Conservation (phyloP, 2,113 vertebrate species). For the Tautogolabrus adspersus region DNA sequence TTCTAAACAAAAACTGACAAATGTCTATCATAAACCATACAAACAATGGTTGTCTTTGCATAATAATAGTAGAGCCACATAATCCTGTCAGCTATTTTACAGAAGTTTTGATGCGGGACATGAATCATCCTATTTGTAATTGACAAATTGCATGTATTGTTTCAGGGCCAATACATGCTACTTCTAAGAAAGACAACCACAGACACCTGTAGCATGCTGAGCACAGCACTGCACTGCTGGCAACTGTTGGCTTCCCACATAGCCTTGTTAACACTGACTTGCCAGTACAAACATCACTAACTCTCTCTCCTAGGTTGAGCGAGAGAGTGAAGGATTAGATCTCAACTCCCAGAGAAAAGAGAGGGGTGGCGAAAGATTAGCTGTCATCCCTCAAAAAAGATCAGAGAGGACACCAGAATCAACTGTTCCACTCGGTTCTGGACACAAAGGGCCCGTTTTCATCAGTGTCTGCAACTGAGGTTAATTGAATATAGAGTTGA, state of each 20-base stretch:
- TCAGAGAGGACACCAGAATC: slow-evolving; percentile 42
- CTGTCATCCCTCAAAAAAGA: slow-evolving; percentile 54
- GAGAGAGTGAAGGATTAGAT: slow-evolving; percentile 45
- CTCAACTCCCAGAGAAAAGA: slow-evolving; percentile 23
- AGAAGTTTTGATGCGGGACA: background rate
- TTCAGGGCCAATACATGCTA: background rate
- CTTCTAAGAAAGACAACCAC: background rate
- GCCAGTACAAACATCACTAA: slow-evolving; percentile 24
- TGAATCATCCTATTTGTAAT: background rate
- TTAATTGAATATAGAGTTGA: background rate
- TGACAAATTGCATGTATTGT: background rate
- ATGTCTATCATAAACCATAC: background rate
- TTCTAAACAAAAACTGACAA: background rate
- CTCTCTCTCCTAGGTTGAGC: slow-evolving; percentile 24
- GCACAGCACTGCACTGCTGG: background rate
- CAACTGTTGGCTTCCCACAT: background rate
- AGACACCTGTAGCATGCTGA: slow-evolving; percentile 11
- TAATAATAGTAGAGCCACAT: background rate
- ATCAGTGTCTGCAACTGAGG: slow-evolving; percentile 15
- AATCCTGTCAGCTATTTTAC: background rate
- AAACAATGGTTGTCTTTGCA: too few relatives aligned
- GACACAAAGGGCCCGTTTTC: slow-evolving; percentile 44
- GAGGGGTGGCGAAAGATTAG: slow-evolving; percentile 50
- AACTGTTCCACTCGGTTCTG: slow-evolving; percentile 40
- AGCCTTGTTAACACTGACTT: slow-evolving; percentile 28